A percentile compares a stretch with the other conserved stretches of the same genome.
Conservation (phyloP, 2,797 vertebrate genomes). For the Serranus cabrilla region DNA sequence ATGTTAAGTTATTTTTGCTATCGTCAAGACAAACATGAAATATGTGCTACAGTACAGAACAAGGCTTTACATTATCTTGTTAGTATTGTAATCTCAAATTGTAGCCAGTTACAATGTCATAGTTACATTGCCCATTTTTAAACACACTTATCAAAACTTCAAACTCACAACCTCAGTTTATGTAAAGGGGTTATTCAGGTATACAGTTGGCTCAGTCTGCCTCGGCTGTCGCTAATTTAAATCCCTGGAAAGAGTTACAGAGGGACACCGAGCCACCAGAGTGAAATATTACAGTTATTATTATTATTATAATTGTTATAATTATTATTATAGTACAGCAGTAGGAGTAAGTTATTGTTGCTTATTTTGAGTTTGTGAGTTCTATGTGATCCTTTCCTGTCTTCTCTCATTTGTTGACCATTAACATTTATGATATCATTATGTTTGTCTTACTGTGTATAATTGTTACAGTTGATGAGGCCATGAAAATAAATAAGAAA, state of each 20-base stretch:
- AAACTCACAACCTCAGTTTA: conserved; percentile 66
- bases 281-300: not conserved
- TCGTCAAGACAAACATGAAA: not conserved
- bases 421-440: not conserved
- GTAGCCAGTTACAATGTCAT: conserved; percentile 13
- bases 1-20: too few species aligned
- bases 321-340: too few species aligned
- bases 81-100: conserved; percentile 34
- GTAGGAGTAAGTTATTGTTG: not conserved
- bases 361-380: not conserved
- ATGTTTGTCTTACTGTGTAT: not conserved
- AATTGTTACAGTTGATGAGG: conserved; percentile 88
- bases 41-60: conserved; percentile 1
- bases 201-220: conserved; percentile 18
- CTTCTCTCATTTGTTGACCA: not conserved
- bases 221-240: conserved; percentile 43
- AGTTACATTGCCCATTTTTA: conserved; percentile 49
- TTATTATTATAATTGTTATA: too few species aligned
- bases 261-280: not conserved
- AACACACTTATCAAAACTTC: conserved; percentile 59
- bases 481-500: conserved; percentile 90
- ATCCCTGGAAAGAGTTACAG: conserved; percentile 45
- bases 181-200: conserved; percentile 45
- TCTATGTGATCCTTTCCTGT: not conserved
- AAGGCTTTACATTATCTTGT: conserved; percentile 36